phyloP scores from a whole-genome alignment of 2,888 invertebrate genomes.

The Helleia helle region DNA sequence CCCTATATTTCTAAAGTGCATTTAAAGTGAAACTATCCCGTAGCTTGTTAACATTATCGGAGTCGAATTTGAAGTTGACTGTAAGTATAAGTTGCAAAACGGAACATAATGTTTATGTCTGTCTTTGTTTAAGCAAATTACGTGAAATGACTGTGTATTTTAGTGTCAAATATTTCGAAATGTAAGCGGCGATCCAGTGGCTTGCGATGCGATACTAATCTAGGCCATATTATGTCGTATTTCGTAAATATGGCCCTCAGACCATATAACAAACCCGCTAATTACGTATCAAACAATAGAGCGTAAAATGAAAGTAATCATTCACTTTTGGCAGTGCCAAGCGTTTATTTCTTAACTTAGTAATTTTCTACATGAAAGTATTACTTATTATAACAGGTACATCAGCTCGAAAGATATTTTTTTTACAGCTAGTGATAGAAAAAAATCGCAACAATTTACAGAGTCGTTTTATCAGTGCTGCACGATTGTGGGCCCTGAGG shows the following conservation, averaged over 20 bases:
- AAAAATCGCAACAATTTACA: slow-evolving; percentile 42
- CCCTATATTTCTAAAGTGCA: neutral
- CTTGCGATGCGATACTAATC: slow-evolving; percentile 49
- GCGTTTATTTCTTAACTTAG: slow-evolving; percentile 40
- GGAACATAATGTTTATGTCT: neutral
- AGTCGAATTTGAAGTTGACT: slow-evolving; percentile 1
- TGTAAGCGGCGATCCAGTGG: slow-evolving; percentile 26
- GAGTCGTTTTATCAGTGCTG: slow-evolving; percentile 52
- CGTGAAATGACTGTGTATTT: slow-evolving; percentile 6
- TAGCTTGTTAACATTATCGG: no score
- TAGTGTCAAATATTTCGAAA: slow-evolving; percentile 8
- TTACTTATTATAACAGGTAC: slow-evolving; percentile 65
- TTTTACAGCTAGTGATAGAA: slow-evolving; percentile 45
- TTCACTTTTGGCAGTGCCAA: slow-evolving; percentile 44
- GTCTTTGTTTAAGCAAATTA: slow-evolving; percentile 9
- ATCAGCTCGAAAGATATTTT: slow-evolving; percentile 57
- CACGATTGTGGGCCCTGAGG: slow-evolving; percentile 42
- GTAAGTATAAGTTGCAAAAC: neutral
- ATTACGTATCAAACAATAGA: slow-evolving; percentile 29
- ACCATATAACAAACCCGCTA: slow-evolving; percentile 36
- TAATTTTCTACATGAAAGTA: slow-evolving; percentile 31
- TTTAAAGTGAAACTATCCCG: neutral
- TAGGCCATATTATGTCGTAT: slow-evolving; percentile 56
- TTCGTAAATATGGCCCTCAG: slow-evolving; percentile 51
- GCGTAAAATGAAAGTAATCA: slow-evolving; percentile 33